Evolutionary conservation across 2,797 vertebrate species (phyloP).

Genomic region (Pyrocephalus nanus): DNA sequence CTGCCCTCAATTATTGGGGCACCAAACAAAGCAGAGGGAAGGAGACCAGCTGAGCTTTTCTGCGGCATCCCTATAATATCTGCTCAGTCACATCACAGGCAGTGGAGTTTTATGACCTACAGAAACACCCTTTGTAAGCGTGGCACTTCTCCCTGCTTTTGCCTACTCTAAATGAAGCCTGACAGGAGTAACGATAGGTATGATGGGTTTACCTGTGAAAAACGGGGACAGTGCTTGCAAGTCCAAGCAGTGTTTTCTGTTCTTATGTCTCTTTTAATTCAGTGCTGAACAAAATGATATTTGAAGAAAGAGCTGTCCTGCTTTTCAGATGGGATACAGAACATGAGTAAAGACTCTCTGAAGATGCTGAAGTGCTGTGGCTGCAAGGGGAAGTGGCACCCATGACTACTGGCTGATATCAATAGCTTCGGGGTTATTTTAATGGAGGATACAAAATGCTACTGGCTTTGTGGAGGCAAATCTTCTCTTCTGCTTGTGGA

Average conservation of each 20-base stretch:
- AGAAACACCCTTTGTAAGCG: not conserved
- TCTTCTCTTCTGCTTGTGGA: not conserved
- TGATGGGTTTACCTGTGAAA: not conserved
- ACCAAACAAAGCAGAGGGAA: not conserved
- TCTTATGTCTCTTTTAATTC: not conserved
- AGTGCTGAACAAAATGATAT: not conserved
- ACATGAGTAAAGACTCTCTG: not conserved
- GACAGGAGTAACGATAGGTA: accelerated
- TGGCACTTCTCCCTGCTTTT: not conserved
- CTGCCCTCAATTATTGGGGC: not conserved
- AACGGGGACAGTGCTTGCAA: not conserved
- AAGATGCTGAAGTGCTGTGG: not conserved
- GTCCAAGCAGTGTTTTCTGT: not conserved
- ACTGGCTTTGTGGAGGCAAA: not conserved
- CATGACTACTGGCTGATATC: not conserved
- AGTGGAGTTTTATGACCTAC: not conserved
- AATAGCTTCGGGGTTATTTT: not conserved
- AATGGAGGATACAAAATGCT: not conserved
- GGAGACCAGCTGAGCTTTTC: not conserved
- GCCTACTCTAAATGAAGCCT: not conserved
- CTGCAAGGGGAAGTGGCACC: not conserved
- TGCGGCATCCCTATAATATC: not conserved
- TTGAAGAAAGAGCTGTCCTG: not conserved
- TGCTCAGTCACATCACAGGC: not conserved
- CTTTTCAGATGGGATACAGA: not conserved